Evolutionary conservation across 2,797 vertebrate species (phyloP).

Genomic region (Sebastolobus altivelis): DNA sequence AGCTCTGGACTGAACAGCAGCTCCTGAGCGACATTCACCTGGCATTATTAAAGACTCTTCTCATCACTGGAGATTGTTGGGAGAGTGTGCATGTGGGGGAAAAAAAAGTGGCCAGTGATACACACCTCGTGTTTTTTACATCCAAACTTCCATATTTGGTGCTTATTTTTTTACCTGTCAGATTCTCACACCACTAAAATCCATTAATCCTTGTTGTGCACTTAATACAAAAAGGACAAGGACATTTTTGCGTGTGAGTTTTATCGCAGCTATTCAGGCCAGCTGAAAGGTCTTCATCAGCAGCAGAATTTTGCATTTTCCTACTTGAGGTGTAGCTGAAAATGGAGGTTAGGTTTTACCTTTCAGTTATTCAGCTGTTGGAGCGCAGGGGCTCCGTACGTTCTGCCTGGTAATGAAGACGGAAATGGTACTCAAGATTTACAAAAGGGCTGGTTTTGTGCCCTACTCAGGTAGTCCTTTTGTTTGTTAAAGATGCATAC

Average conservation of each 20-base stretch:
- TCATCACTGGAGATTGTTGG: constrained; percentile 43
- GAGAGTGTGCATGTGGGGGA: constrained; percentile 30
- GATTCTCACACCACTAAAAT: constrained; percentile 77
- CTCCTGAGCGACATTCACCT: constrained; percentile 25
- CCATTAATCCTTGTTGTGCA: constrained; percentile 68
- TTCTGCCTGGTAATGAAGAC: constrained; percentile 49
- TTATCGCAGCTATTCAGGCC: constrained; percentile 52
- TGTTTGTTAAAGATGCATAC: constrained; percentile 69
- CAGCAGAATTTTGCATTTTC: constrained; percentile 44
- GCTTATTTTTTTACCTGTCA: constrained; percentile 54
- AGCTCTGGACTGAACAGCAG: constrained; percentile 45
- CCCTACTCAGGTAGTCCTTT: constrained; percentile 81
- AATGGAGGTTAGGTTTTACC: constrained; percentile 40
- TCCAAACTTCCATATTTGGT: constrained; percentile 63
- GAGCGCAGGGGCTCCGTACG: constrained; percentile 24
- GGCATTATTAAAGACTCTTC: constrained; percentile 34
- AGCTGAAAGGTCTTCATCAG: constrained; percentile 34
- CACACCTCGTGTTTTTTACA: constrained; percentile 41
- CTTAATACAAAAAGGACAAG: constrained; percentile 66
- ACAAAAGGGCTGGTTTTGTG: constrained; percentile 72
- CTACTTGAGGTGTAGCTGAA: constrained; percentile 34
- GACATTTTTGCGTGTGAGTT: constrained; percentile 53
- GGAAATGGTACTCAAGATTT: constrained; percentile 71
- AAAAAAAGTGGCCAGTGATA: constrained; percentile 67
- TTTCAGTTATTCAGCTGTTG: constrained; percentile 51